phyloP scores from a whole-genome alignment of 2,797 vertebrate genomes.

The Mormyrus proboscirostris region DNA sequence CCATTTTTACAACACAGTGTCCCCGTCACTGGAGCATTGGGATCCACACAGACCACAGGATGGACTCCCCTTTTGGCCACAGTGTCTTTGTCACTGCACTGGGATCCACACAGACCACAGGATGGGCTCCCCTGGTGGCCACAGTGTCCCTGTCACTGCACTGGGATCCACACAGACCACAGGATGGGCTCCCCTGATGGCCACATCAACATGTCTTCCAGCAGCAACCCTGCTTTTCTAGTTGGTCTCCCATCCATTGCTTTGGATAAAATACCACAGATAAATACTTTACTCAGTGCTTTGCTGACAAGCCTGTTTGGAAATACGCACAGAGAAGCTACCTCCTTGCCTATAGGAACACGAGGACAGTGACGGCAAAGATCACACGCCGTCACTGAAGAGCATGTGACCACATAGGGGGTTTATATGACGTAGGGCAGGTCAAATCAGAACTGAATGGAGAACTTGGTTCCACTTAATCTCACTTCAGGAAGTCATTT shows the following conservation, averaged over 20 bases:
- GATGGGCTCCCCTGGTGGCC: too few relatives aligned
- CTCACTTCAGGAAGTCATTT: not conserved
- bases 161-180: too few relatives aligned
- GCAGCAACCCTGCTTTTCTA: not conserved
- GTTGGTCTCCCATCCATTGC: not conserved
- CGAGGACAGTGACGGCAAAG: not conserved
- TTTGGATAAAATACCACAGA: not conserved
- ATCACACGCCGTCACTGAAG: not conserved
- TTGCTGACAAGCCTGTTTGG: not conserved
- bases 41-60: not conserved
- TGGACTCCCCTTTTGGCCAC: not conserved
- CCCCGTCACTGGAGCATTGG: not conserved
- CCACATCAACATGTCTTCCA: not conserved
- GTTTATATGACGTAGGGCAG: not conserved
- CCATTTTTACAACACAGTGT: not conserved
- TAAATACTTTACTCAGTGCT: not conserved
- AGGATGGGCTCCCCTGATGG: not conserved
- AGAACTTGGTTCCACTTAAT: not conserved
- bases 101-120: not conserved
- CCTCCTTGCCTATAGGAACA: not conserved
- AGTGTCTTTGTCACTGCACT: not conserved
- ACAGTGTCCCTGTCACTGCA: not conserved
- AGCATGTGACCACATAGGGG: not conserved
- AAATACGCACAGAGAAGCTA: not conserved
- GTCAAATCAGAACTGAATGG: not conserved